phyloP scores from a whole-genome alignment of 2,888 invertebrate genomes.

The Nasonovia ribisnigri region DNA sequence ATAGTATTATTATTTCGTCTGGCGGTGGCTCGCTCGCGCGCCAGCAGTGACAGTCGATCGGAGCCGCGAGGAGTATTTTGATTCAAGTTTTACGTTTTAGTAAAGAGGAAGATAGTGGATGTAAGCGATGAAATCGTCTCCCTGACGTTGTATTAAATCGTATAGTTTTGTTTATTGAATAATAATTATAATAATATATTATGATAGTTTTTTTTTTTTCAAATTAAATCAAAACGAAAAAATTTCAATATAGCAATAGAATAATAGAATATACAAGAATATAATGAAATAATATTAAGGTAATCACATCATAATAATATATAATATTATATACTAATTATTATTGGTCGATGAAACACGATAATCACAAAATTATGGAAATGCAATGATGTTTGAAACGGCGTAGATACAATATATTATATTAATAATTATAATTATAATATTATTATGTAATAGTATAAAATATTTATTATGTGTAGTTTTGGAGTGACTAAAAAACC shows the following conservation, averaged over 20 bases:
- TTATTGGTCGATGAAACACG: conserved; percentile 34
- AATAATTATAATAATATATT: not conserved
- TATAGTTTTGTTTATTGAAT: not conserved
- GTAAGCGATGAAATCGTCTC: not conserved
- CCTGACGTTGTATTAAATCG: not conserved
- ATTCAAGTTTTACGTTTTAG: not conserved
- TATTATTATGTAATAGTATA: not conserved
- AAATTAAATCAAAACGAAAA: not conserved
- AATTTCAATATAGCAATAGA: conserved; percentile 28
- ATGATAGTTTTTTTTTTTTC: not conserved
- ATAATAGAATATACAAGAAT: not conserved
- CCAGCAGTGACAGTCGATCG: not conserved
- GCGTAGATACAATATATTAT: not conserved
- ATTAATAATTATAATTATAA: not conserved
- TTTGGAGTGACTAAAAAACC: not conserved
- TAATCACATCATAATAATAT: not conserved
- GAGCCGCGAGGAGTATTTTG: not conserved
- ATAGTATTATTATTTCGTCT: not conserved
- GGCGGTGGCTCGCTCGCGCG: conserved; percentile 2
- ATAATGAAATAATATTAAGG: not conserved
- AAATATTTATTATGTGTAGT: not conserved
- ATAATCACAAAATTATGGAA: conserved; percentile 40
- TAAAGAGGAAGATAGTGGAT: not conserved
- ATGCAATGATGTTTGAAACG: not conserved
- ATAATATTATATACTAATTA: not conserved